Evolutionary conservation across 2,797 vertebrate genomes (phyloP).

Genomic region (Microtus californicus): DNA sequence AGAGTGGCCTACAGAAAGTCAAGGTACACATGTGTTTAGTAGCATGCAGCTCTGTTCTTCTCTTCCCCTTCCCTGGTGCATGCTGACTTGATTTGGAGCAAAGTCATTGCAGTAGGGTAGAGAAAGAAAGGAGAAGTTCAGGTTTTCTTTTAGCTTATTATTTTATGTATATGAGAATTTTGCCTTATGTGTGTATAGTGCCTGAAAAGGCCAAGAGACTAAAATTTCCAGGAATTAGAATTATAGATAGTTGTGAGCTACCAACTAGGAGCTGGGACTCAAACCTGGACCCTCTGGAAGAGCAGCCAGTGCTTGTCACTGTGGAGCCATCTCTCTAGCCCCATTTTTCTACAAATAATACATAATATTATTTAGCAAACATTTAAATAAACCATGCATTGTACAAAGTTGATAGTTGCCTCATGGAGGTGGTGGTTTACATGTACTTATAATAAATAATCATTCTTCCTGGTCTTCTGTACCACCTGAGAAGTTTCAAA

Average conservation of each 20-base stretch:
- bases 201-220: not conserved
- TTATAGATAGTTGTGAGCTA: not conserved
- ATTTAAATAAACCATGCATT: slow-evolving; percentile 27
- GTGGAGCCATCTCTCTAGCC: not conserved
- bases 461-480: slow-evolving; percentile 21
- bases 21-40: not conserved
- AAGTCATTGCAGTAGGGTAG: not conserved
- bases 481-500: slow-evolving; percentile 4
- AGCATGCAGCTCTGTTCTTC: not conserved
- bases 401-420: not conserved
- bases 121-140: not conserved
- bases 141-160: not conserved
- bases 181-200: not conserved
- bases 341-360: slow-evolving; percentile 41
- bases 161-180: not conserved
- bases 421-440: not conserved
- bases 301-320: not conserved
- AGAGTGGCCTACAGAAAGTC: not conserved
- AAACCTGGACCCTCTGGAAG: not conserved
- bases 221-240: not conserved
- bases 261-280: not conserved
- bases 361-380: slow-evolving; percentile 10
- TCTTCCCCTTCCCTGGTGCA: not conserved
- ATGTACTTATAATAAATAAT: slow-evolving; percentile 11
- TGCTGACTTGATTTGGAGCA: not conserved